These are phyloP conservation scores for Onthophagus taurus DNA, from an alignment of 1,140 invertebrate genomes.

Conservation along the genomic window DNA sequence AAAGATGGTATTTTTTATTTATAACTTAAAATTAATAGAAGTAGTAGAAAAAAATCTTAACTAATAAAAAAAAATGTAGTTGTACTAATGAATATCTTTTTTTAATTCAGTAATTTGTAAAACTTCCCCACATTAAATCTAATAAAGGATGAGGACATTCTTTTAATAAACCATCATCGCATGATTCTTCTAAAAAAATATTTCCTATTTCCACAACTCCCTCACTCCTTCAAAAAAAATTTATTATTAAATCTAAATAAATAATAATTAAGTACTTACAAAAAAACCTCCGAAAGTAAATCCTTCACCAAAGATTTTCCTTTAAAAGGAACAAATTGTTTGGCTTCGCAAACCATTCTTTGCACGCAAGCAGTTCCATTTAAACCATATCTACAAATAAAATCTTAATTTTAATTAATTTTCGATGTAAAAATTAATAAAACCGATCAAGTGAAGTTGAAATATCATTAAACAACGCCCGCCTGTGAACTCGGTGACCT, in stretches of 20 bases:
- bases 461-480: slow-evolving; percentile 16
- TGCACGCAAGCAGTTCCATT: slow-evolving; percentile 56
- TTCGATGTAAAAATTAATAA: slow-evolving; percentile 4
- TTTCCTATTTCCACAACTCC: slow-evolving; percentile 5
- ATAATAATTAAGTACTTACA: slow-evolving; percentile 38
- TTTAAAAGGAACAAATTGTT: slow-evolving; percentile 43
- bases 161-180: slow-evolving; percentile 8
- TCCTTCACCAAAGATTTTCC: slow-evolving; percentile 57
- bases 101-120: slow-evolving; percentile 6
- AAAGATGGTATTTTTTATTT: no score
- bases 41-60: no score
- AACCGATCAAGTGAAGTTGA: background rate
- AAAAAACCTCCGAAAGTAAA: slow-evolving; percentile 52
- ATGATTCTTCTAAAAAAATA: slow-evolving; percentile 11
- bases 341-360: slow-evolving; percentile 57
- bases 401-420: slow-evolving; percentile 21
- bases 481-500: slow-evolving; percentile 16
- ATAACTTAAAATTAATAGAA: no score
- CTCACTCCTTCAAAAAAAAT: slow-evolving; percentile 13
- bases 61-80: no score
- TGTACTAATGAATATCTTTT: no score
- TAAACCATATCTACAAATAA: slow-evolving; percentile 44
- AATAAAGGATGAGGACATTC: slow-evolving; percentile 21
- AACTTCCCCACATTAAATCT: slow-evolving; percentile 18
- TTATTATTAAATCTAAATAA: background rate